phyloP scores from a whole-genome alignment of 2,888 invertebrate genomes.

The Apodemia hepburni region DNA sequence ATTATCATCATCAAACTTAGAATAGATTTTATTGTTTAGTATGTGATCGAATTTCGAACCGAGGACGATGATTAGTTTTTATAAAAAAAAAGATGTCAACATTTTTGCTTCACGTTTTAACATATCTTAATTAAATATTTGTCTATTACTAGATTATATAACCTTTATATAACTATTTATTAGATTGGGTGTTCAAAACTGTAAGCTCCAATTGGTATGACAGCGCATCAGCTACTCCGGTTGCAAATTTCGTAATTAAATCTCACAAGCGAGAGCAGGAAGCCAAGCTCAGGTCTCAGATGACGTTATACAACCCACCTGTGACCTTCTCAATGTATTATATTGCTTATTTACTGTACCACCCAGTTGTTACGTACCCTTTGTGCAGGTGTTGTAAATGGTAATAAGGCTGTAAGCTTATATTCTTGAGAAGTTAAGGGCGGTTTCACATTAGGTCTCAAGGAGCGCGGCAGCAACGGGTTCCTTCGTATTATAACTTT shows the following conservation, averaged over 20 bases:
- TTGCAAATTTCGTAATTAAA: constrained; percentile 10
- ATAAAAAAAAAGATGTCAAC: no score
- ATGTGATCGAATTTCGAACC: no score
- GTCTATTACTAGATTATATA: no score
- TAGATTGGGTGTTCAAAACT: neutral
- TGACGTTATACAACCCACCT: constrained; percentile 8
- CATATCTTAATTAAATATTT: no score
- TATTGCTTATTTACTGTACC: constrained; percentile 1
- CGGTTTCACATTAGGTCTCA: no score
- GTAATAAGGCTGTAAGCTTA: neutral
- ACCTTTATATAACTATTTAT: neutral
- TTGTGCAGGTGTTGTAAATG: neutral
- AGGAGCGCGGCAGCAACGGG: no score
- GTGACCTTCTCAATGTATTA: constrained; percentile 6
- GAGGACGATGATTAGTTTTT: no score
- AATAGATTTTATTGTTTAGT: no score
- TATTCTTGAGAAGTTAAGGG: neutral
- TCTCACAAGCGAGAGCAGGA: constrained; percentile 10
- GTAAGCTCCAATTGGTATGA: constrained; percentile 6
- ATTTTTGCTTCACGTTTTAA: no score
- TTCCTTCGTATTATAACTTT: no score
- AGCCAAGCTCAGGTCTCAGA: neutral
- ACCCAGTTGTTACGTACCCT: constrained; percentile 3
- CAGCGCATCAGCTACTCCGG: constrained; percentile 6
- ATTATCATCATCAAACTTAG: no score